Percentiles rank a stretch among this genome's conserved stretches.
phyloP scores from a whole-genome alignment of 2,797 vertebrate species.

The Acanthurus leucopareius region DNA sequence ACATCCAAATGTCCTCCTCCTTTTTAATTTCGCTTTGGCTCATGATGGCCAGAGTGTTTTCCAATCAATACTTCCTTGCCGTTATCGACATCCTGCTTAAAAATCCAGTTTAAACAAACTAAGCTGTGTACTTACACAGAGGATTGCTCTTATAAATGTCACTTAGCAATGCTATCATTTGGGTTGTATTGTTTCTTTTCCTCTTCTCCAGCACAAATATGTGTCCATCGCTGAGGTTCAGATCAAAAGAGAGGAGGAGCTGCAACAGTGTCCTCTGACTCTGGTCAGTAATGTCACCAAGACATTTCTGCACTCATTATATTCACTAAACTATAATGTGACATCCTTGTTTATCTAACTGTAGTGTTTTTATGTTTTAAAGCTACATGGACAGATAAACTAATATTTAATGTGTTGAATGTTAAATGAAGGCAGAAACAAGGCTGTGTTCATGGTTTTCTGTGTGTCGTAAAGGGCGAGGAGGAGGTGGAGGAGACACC shows the following conservation, averaged over 20 bases:
- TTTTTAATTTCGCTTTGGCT: neutral
- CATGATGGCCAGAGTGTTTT: constrained; percentile 1
- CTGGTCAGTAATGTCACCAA: constrained; percentile 85
- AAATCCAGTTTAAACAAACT: constrained; percentile 40
- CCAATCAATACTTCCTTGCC: constrained; percentile 36
- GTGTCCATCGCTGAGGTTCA: constrained; percentile 94
- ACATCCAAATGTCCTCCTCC: neutral
- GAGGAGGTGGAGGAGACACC: constrained; percentile 95
- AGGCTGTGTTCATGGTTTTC: neutral
- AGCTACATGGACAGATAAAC: neutral
- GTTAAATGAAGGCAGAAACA: neutral
- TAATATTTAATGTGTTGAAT: neutral
- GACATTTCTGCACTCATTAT: no score
- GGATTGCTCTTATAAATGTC: constrained; percentile 15
- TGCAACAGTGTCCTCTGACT: constrained; percentile 95
- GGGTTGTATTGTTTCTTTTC: neutral
- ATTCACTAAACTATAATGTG: neutral
- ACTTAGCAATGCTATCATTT: constrained; percentile 19
- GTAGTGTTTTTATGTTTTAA: neutral
- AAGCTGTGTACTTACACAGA: constrained; percentile 15
- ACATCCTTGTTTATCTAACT: neutral
- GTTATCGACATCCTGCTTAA: constrained; percentile 28
- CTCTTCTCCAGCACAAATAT: constrained; percentile 92
- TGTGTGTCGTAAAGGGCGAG: constrained; percentile 87
- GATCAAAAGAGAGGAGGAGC: constrained; percentile 93